Base-by-base conservation (phyloP, 1,140 invertebrate genomes). In the Pentalonia nigronervosa region DNA sequence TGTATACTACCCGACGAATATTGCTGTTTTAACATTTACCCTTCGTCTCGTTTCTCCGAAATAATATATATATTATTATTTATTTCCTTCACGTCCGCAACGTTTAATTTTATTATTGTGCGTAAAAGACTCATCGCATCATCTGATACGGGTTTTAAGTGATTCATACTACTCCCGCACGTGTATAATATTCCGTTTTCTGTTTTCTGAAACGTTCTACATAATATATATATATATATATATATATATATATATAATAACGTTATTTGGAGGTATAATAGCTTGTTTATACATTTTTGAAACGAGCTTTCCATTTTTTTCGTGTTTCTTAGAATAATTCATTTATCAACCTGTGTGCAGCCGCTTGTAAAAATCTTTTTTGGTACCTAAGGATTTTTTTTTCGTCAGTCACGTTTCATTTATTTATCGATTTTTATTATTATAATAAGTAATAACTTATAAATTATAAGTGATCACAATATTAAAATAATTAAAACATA, bases 61-160 rank as follows among this genome's bases (percentile, higher is more conserved):
- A 89, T 45, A 56, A 56, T 90, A 60, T 36, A 81, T 92, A 81
- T 67, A 91, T n/a, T 81, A n/a, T n/a, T n/a, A n/a, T n/a, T n/a
- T n/a, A 91, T 93, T 93, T 93, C 30, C 25, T 93, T 56, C 91
- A 93, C 91, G 91, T 93, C 48, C 91, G 91, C 21, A 25, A 41
- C 67, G 91, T 92, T 93, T 93, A 86, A 86, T 93, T 93, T 93
- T 86, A 93, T 86, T 83, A 67, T 56, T 56, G 91, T 23, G 20
- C 60, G 47, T 83, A 91, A 92, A 92, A 92, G 21, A 92, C 91
- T 92, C 91, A 25, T 92, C 91, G 90, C 90, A 30, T 89, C 87
- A 34, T 89, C n/a, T 47, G 67, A 47, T 91, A 91, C 45, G 47
- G 91, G 50, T 92, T 92, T 84, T 83, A 83, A 92, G 48, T 50